Evolutionary conservation across 2,888 invertebrate genomes (phyloP).

Genomic region (Cephus runcator): DNA sequence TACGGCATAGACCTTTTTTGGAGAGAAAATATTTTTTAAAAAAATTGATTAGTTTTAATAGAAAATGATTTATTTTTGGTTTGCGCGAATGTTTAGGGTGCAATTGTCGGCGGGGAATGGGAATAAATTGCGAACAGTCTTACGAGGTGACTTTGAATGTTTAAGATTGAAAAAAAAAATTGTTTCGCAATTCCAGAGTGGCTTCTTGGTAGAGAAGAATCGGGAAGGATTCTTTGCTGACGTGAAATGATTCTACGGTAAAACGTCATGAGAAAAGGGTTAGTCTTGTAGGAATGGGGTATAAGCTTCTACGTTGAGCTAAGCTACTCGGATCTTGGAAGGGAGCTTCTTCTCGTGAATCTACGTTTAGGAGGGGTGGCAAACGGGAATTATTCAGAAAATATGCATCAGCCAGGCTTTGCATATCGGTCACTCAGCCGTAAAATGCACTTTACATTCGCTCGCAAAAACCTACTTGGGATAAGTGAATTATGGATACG

Average conservation of each 20-base stretch:
- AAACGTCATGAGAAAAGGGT: constrained; percentile 13
- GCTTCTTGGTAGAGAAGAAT: neutral
- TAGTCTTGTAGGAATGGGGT: constrained; percentile 15
- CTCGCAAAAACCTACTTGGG: constrained; percentile 11
- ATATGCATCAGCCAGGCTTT: constrained; percentile 33
- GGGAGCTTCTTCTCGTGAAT: constrained; percentile 14
- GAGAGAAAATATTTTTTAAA: no score
- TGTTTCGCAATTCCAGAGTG: no score
- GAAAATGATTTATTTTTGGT: no score
- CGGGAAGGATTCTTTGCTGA: neutral
- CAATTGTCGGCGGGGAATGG: no score
- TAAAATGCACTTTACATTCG: constrained; percentile 31
- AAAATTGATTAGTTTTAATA: no score
- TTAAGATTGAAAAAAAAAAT: neutral
- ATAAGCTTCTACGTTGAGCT: constrained; percentile 26
- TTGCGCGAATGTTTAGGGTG: no score
- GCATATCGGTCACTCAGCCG: constrained; percentile 35
- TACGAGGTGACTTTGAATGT: neutral
- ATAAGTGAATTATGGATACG: constrained; percentile 20
- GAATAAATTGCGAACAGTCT: neutral
- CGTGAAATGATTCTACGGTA: neutral
- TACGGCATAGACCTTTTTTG: no score
- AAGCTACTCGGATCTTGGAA: constrained; percentile 36
- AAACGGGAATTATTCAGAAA: constrained; percentile 35
- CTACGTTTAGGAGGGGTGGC: neutral